Base-by-base conservation (phyloP, 2,888 invertebrate genomes). In the Helobdella robusta region DNA sequence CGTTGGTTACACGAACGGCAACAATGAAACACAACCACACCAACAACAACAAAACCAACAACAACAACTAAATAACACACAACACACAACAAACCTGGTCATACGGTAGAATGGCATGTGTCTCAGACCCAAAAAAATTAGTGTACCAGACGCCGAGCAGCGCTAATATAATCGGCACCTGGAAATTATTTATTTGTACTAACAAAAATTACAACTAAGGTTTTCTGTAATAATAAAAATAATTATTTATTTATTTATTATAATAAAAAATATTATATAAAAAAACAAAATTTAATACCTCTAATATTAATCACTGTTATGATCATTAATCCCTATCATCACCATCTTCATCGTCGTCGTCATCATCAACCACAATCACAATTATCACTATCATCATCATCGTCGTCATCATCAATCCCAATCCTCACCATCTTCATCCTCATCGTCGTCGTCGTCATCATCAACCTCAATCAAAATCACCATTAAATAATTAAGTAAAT, bases 51-150 rank as follows among this genome's bases (percentile, higher is more conserved):
- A 58, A 23, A 15, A 23, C 15, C 32, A 58, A 30, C 20, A 58
- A 23, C 8, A 58, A 15, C 8, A 11, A 28, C 30, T 8, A n/a
- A n/a, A n/a, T n/a, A n/a, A n/a, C n/a, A n/a, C 5, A 56, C 52
- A 15, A 15, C 25, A 58, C 30, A 15, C 46, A 61, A 61, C n/a
- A 3, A 11, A 81, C 83, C 82, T 98, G 98, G 80, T 99, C 98
- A 79, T 99, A 99, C 0, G 98, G 98, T 66, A 99, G 82, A 5
- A 99, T 82, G 0, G 94, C 91, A 76, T 95, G 93, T 0, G 95
- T 95, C 82, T 97, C 95, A 0, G 91, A 88, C 35, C 90, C 90
- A 77, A 86, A 91, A 79, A 97, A 92, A 80, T 98, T 97, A 70
- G 85, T 84, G 80, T 98, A 98, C 93, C 95, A 82, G 5, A 83